Conservation (phyloP, 2,797 vertebrate species). For the Chaetophractus vellerosus region DNA sequence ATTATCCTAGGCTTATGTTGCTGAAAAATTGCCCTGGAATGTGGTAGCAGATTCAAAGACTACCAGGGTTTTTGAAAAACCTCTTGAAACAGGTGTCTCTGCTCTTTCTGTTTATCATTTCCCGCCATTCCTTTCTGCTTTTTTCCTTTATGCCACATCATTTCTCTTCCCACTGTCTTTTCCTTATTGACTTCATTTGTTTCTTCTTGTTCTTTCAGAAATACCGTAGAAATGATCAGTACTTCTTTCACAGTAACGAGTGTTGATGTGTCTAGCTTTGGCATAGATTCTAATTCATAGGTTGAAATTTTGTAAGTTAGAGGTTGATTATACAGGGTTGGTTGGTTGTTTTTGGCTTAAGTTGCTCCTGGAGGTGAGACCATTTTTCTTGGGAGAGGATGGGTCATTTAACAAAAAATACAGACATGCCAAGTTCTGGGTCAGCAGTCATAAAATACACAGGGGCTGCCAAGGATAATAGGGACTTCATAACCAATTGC, state of each 20-base stretch:
- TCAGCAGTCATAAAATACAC: background rate
- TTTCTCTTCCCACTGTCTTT: background rate
- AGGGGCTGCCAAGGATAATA: background rate
- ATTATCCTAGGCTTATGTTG: background rate
- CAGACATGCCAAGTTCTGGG: background rate
- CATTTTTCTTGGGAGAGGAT: constrained; percentile 8
- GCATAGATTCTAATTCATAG: constrained; percentile 18
- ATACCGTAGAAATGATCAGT: background rate
- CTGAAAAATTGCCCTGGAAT: background rate
- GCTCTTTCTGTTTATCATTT: background rate
- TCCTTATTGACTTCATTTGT: background rate
- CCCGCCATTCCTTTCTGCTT: background rate
- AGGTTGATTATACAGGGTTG: background rate
- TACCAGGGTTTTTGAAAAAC: background rate
- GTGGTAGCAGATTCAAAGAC: background rate
- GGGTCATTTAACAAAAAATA: background rate
- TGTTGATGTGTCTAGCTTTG: constrained; percentile 52
- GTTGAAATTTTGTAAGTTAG: constrained; percentile 19
- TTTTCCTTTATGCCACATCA: background rate
- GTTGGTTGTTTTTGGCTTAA: constrained; percentile 38
- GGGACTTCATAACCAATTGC: background rate
- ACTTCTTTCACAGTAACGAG: background rate
- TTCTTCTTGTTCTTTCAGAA: background rate
- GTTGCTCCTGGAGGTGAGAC: constrained; percentile 47
- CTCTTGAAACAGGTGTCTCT: background rate